A percentile compares a stretch with the other conserved stretches of the same genome.
Conservation (phyloP, 2,888 invertebrate genomes). For the Lottia scabra region DNA sequence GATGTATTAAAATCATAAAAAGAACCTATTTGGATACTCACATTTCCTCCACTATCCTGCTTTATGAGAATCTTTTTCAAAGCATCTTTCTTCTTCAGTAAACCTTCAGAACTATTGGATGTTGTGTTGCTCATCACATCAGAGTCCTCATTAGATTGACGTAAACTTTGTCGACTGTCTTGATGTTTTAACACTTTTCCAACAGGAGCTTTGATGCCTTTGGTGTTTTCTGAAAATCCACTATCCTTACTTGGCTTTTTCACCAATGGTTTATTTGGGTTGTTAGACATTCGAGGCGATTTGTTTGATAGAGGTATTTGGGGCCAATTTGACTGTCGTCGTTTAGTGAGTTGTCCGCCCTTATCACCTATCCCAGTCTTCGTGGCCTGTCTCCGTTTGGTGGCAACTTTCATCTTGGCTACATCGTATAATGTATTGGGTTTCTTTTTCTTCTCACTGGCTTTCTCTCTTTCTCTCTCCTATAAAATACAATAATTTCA, state of each 20-base stretch:
- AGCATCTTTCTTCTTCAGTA: conserved; percentile 23
- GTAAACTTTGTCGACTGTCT: conserved; percentile 33
- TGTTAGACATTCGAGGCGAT: conserved; percentile 28
- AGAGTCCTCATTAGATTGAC: conserved; percentile 30
- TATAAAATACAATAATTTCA: conserved; percentile 25
- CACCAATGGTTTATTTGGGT: conserved; percentile 48
- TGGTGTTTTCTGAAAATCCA: conserved; percentile 46
- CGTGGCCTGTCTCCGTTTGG: conserved; percentile 8
- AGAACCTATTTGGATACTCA: conserved; percentile 24
- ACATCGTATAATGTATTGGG: conserved; percentile 36
- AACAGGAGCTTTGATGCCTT: conserved; percentile 10
- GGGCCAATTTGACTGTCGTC: conserved; percentile 22
- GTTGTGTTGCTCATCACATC: conserved; percentile 27
- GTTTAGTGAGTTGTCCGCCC: conserved; percentile 9
- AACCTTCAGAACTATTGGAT: conserved; percentile 30
- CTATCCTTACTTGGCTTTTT: conserved; percentile 56
- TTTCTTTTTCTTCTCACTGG: conserved; percentile 43
- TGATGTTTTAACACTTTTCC: conserved; percentile 24
- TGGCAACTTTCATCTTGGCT: conserved; percentile 17
- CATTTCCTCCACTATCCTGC: conserved; percentile 47
- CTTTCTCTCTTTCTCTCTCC: conserved; percentile 54
- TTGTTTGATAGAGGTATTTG: conserved; percentile 26
- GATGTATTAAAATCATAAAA: too few relatives aligned
- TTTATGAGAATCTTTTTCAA: conserved; percentile 41
- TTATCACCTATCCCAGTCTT: conserved; percentile 6